Conservation (phyloP, 2,888 invertebrate species). For the Gasteruption jaculator region DNA sequence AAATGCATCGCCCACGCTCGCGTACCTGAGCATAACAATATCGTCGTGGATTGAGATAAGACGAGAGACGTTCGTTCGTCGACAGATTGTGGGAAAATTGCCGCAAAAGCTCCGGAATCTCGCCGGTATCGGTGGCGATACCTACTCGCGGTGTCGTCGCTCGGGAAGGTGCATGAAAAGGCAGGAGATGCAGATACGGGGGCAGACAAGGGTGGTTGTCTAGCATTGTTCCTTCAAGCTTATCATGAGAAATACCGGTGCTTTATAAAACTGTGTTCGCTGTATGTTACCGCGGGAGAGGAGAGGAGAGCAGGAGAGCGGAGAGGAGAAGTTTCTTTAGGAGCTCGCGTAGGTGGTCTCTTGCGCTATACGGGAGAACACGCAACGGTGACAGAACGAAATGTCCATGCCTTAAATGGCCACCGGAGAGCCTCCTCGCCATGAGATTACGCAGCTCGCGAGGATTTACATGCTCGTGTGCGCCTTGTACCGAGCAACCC, state of each 20-base stretch:
- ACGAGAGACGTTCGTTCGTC: no score
- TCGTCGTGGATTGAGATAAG: no score
- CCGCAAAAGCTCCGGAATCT: no score
- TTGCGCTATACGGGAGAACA: conserved; percentile 37
- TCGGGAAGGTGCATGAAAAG: neutral
- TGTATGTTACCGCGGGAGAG: no score
- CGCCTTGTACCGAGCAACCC: no score
- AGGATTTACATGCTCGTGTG: no score
- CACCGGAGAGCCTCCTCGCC: conserved; percentile 31
- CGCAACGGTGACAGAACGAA: conserved; percentile 49
- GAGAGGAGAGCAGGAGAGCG: conserved; percentile 28
- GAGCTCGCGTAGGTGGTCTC: conserved; percentile 49
- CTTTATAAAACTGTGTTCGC: conserved; percentile 39
- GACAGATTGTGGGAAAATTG: no score
- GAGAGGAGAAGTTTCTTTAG: no score
- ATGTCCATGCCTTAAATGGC: conserved; percentile 49
- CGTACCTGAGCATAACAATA: no score
- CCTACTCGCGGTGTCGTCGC: conserved; percentile 7
- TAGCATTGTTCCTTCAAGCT: conserved; percentile 40
- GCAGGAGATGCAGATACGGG: conserved; percentile 1
- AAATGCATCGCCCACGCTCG: no score
- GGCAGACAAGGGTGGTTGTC: conserved; percentile 25
- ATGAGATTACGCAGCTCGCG: no score
- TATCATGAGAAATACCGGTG: conserved; percentile 41
- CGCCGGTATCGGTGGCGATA: conserved; percentile 14